Evolutionary conservation across 2,888 invertebrate species (phyloP).

Genomic region (Philonicus albiceps): DNA sequence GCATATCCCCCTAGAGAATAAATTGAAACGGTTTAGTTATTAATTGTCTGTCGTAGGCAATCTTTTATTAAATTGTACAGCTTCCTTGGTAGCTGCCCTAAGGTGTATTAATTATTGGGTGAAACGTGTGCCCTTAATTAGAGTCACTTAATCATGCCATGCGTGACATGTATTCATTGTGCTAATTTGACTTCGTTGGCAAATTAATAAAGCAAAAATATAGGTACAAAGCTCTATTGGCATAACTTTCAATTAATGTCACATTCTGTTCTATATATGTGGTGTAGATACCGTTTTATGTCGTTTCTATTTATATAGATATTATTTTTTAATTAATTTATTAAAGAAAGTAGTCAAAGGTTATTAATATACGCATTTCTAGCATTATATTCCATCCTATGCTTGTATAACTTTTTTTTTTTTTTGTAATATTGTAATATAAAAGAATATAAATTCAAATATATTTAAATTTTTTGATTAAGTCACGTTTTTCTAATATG

Average conservation of each 20-base stretch:
- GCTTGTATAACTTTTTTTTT: too few species aligned
- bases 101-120: conserved; percentile 18
- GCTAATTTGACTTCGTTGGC: conserved; percentile 19
- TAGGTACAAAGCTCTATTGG: not conserved
- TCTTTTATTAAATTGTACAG: conserved; percentile 21
- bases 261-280: not conserved
- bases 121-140: conserved; percentile 31
- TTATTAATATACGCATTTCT: too few species aligned
- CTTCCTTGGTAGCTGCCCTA: not conserved
- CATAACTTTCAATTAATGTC: not conserved
- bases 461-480: too few species aligned
- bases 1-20: not conserved
- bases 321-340: not conserved
- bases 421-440: too few species aligned
- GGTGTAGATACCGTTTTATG: not conserved
- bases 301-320: not conserved
- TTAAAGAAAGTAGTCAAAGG: not conserved
- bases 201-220: conserved; percentile 1
- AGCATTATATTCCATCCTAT: too few species aligned
- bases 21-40: conserved; percentile 9
- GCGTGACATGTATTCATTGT: conserved; percentile 30
- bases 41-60: conserved; percentile 19
- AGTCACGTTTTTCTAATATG: not conserved
- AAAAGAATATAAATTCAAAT: too few species aligned
- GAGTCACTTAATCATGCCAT: conserved; percentile 20